Evolutionary conservation across 2,113 vertebrate genomes (phyloP).

Genomic region (Dromas ardeola): DNA sequence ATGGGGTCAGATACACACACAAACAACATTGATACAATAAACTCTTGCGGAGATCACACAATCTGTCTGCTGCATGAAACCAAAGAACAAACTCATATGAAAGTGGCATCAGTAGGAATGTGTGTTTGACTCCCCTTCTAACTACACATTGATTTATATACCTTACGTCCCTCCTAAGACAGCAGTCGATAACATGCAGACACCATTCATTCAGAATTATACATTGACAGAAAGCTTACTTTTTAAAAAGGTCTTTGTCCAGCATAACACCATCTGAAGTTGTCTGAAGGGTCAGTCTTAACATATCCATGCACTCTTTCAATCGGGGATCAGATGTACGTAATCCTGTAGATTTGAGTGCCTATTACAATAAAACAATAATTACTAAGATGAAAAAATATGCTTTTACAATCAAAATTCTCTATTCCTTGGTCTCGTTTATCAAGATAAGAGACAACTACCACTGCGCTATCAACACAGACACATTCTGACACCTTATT

Average conservation of each 20-base stretch:
- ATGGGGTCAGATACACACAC: neutral
- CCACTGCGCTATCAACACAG: neutral
- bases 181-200: neutral
- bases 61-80: neutral
- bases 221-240: conserved; percentile 80
- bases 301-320: conserved; percentile 99
- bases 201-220: neutral
- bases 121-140: neutral
- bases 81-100: neutral
- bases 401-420: neutral
- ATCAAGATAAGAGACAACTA: neutral
- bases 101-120: neutral
- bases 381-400: neutral
- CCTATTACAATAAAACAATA: conserved; percentile 73
- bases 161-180: neutral
- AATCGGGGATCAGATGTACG: conserved; percentile 95
- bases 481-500: neutral
- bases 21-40: neutral
- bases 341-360: conserved; percentile 95
- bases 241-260: conserved; percentile 98
- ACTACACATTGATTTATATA: neutral
- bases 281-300: conserved; percentile 92
- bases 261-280: conserved; percentile 94
- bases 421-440: neutral
- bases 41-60: neutral